Evolutionary conservation across 2,797 vertebrate genomes (phyloP), one percentile per base, ranked within the genome.

Genomic region (Melanotaenia maccullochi): DNA sequence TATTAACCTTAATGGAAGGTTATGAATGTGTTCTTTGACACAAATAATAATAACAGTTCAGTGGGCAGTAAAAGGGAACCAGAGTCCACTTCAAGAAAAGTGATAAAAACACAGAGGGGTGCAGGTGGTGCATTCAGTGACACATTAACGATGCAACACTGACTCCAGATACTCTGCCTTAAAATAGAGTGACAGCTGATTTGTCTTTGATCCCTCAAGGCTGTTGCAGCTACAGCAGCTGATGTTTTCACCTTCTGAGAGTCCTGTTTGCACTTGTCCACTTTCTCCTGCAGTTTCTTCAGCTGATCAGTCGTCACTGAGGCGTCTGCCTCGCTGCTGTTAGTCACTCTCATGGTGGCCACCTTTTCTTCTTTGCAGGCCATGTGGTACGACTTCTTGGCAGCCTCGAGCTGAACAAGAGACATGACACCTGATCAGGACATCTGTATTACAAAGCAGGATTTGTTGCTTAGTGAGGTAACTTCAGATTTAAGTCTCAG

Each of bases 351-450:
- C 6, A 87, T 94, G 84, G 95, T 88, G 0, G 97, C 97, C 76
- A 99, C 90, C 92, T 96, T 98, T 91, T 99, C 98, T 87, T 99
- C 98, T 87, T 99, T 99, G 91, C 97, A 99, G 6, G 97, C 94
- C 92, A 98, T 87, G 84, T 99, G 97, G 85, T 97, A 99, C 1
- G 94, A 88, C 89, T 99, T 99, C 93, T 97, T 99, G 75, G 96
- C 95, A 2, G 96, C 91, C 86, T 99, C 98, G 35, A 98, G 86
- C 98, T 99, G 83, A 13, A 47, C 13, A 44, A 28, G 22, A 18
- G 76, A 49, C 33, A 47, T 28, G 49, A 56, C n/a, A 56, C 22
- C 12, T 58, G 36, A 72, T 61, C 28, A 62, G 8, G 33, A n/a
- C 11, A 32, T 42, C 35, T 54, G 11, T 25, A 54, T 18, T 14